Evolutionary conservation across 1,140 invertebrate species (phyloP).

Genomic region (Drosophila neocordata): DNA sequence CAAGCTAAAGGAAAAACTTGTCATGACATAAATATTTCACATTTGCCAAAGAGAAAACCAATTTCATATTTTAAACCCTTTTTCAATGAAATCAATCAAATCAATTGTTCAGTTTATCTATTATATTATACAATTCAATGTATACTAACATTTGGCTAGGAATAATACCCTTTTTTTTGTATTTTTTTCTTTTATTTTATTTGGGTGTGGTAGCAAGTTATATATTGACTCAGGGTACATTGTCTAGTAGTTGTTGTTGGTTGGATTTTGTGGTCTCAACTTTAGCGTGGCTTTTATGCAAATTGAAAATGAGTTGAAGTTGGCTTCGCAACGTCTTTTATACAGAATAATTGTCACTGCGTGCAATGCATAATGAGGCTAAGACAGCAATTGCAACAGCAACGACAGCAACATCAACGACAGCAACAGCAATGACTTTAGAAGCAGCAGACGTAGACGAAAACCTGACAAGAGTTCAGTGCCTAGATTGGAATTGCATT

Average conservation of each 20-base stretch:
- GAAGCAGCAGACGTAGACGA: conserved; percentile 10
- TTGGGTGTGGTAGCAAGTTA: conserved; percentile 30
- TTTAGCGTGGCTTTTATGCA: conserved; percentile 65
- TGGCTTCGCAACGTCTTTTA: conserved; percentile 68
- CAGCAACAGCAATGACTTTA: conserved; percentile 24
- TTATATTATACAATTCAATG: neutral
- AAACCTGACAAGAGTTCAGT: conserved; percentile 48
- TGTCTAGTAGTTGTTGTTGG: conserved; percentile 38
- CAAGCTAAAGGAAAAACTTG: conserved; percentile 49
- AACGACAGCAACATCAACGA: neutral
- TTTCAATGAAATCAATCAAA: conserved; percentile 68
- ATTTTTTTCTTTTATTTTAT: conserved; percentile 8
- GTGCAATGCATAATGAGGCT: conserved; percentile 70
- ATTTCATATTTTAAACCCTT: conserved; percentile 5
- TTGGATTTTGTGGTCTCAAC: conserved; percentile 24
- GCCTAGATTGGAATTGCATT: conserved; percentile 53
- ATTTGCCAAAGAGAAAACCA: conserved; percentile 26
- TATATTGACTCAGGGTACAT: conserved; percentile 20
- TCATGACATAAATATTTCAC: conserved; percentile 77
- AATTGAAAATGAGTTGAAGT: conserved; percentile 69
- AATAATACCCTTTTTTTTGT: neutral
- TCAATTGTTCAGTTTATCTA: conserved; percentile 43
- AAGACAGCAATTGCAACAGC: neutral
- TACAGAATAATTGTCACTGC: conserved; percentile 76
- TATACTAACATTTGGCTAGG: neutral